Conservation (phyloP, 2,888 invertebrate species). For the Pristionchus mayeri region DNA sequence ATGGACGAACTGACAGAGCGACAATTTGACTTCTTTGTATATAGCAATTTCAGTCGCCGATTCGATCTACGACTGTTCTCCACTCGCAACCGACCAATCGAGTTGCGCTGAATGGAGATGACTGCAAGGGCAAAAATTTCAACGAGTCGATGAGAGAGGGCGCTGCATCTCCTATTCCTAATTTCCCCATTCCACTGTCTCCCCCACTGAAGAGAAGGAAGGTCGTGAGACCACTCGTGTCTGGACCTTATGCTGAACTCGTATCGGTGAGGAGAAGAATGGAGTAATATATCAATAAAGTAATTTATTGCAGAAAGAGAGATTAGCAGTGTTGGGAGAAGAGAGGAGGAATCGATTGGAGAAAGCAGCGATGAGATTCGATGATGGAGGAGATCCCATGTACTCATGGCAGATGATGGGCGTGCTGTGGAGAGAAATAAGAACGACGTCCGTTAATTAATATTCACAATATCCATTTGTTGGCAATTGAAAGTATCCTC, state of each 20-base stretch:
- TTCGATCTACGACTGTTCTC: slow-evolving; percentile 29
- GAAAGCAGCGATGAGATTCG: slow-evolving; percentile 33
- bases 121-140: not conserved
- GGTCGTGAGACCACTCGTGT: slow-evolving; percentile 7
- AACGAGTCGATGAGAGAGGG: slow-evolving; percentile 37
- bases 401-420: slow-evolving; percentile 47
- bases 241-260: slow-evolving; percentile 41
- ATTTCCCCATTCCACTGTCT: slow-evolving; percentile 28
- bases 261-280: slow-evolving; percentile 21
- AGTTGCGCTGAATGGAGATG: slow-evolving; percentile 6
- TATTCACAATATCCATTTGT: not conserved
- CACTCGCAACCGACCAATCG: slow-evolving; percentile 9
- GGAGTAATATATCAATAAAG: not conserved
- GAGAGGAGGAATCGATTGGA: slow-evolving; percentile 30
- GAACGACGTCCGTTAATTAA: not conserved
- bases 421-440: slow-evolving; percentile 46
- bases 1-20: not conserved
- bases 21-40: not conserved
- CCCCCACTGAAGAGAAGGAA: slow-evolving; percentile 49
- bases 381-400: not conserved
- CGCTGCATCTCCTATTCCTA: not conserved
- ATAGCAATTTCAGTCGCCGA: not conserved
- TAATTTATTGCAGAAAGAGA: slow-evolving; percentile 31
- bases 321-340: not conserved
- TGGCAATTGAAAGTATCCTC: not conserved